A percentile compares a stretch with the other conserved stretches of the same genome.
phyloP scores from a whole-genome alignment of 92 coral and sea anemone species.

The Epizoanthus ramosus region DNA sequence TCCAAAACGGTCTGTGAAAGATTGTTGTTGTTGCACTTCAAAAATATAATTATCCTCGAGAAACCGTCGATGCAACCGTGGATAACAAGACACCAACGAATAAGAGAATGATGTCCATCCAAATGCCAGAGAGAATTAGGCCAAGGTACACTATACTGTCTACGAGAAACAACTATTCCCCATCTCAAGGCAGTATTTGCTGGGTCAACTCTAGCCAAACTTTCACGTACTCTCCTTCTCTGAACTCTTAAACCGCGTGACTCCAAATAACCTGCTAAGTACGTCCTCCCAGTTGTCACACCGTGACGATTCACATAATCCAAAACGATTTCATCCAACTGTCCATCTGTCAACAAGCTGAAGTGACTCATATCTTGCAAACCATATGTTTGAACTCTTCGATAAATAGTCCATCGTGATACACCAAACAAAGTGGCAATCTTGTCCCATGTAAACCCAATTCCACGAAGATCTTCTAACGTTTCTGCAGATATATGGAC shows the following conservation, averaged over 20 bases:
- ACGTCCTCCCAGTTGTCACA: conserved; percentile 35
- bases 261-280: conserved; percentile 31
- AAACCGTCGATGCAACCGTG: conserved; percentile 57
- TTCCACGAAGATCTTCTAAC: conserved; percentile 41
- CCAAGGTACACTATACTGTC: conserved; percentile 45
- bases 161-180: conserved; percentile 23
- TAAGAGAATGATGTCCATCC: conserved; percentile 46
- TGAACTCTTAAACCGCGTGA: conserved; percentile 40
- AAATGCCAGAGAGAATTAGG: conserved; percentile 51
- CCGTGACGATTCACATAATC: conserved; percentile 38
- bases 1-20: conserved; percentile 57
- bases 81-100: conserved; percentile 48
- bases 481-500: conserved; percentile 16
- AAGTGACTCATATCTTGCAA: conserved; percentile 9
- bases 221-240: conserved; percentile 27
- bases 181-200: conserved; percentile 14
- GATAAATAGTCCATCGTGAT: conserved; percentile 45
- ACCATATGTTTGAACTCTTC: conserved; percentile 33
- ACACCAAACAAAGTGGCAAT: conserved; percentile 43
- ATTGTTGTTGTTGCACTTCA: conserved; percentile 54
- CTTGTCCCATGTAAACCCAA: conserved; percentile 44
- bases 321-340: conserved; percentile 15
- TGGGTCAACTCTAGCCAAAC: conserved; percentile 32
- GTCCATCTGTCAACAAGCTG: conserved; percentile 20
- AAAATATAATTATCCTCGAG: conserved; percentile 53